Base-by-base conservation (phyloP, 2,888 invertebrate genomes). In the Napeogenes inachia region DNA sequence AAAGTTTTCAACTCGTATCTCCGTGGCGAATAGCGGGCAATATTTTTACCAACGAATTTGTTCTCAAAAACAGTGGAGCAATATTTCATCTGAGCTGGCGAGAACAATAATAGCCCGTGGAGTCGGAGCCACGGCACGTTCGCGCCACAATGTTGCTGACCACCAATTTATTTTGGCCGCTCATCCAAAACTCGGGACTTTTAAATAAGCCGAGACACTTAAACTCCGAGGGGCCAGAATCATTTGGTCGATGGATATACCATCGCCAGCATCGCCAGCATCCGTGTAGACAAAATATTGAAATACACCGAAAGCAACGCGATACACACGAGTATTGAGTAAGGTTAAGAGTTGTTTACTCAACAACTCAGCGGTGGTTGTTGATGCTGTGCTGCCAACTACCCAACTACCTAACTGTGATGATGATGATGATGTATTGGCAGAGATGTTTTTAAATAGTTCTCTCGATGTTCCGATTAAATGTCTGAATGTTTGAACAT, bases 241-340 rank as follows among this genome's bases (percentile, higher is more conserved):
- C 63, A 50, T 65, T 70, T 84, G 85, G 87, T 73, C 71, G 72
- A 70, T 75, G 74, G 76, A 76, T 67, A 76, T 75, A 83, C 82
- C 85, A 85, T 86, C 86, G 81, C 82, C 87, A 82, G 84, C 85
- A 85, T 86, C 86, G 81, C 82, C 87, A 82, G 84, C 85, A 87
- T 88, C 87, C 87, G 82, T 84, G 89, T 89, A 89, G 89, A 89
- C 89, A 90, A 89, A 90, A 90, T 89, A 90, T 84, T 80, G 84
- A 82, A 89, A 85, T 89, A 89, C 88, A 76, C 82, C 85, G 89
- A 89, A 89, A 86, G 89, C 89, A 86, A 89, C 79, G 82, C 84
- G 87, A 87, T 88, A 85, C 84, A 80, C 80, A 80, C 76, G 74
- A 84, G 87, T 89, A 88, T 89, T 89, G 89, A 87, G 89, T 88